Evolutionary conservation across 1,140 invertebrate genomes (phyloP).

Genomic region (Drosophila athabasca): DNA sequence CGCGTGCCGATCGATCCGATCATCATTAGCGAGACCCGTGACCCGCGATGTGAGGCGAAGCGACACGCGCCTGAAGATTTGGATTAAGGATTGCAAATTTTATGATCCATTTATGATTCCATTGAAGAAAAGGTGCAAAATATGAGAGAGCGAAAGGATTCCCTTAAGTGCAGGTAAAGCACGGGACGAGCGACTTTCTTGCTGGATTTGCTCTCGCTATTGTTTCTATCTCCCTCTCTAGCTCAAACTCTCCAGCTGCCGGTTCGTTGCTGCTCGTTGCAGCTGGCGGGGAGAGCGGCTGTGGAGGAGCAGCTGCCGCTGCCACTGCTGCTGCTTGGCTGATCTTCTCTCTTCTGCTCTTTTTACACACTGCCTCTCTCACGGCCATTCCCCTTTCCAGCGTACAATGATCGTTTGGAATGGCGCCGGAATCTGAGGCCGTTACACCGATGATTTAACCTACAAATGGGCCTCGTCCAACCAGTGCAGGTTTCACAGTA

Average conservation of each 20-base stretch:
- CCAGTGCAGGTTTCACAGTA: constrained; percentile 27
- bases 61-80: constrained; percentile 36
- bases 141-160: constrained; percentile 2
- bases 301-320: too few species aligned
- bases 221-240: constrained; percentile 3
- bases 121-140: constrained; percentile 37
- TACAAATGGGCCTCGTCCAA: constrained; percentile 1
- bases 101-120: constrained; percentile 47
- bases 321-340: too few species aligned
- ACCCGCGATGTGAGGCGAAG: too few species aligned
- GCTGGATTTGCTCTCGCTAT: background rate
- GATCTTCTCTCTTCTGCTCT: too few species aligned
- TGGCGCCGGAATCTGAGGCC: too few species aligned
- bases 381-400: too few species aligned
- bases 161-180: constrained; percentile 25
- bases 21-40: constrained; percentile 2
- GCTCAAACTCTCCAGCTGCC: too few species aligned
- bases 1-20: constrained; percentile 3
- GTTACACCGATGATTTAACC: too few species aligned
- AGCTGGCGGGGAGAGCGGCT: too few species aligned
- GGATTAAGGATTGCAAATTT: constrained; percentile 17
- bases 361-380: too few species aligned
- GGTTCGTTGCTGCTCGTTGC: too few species aligned
- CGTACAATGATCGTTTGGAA: too few species aligned
- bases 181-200: constrained; percentile 2